Evolutionary conservation across 2,113 vertebrate genomes (phyloP).

Genomic region (Rousettus leschenaultii): DNA sequence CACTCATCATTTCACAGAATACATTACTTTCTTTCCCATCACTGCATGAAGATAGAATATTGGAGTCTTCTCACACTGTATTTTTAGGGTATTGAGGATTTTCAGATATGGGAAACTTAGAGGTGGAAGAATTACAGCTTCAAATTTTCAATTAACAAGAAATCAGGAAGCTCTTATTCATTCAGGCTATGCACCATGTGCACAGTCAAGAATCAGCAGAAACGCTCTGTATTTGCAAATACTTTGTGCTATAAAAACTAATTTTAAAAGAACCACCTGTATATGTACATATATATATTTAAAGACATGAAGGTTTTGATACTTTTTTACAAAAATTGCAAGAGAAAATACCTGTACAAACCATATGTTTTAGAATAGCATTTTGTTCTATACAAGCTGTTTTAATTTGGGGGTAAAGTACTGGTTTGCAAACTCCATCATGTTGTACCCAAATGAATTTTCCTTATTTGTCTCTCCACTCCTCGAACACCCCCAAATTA

Average conservation of each 20-base stretch:
- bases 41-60: constrained; percentile 47
- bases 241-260: constrained; percentile 77
- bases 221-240: constrained; percentile 62
- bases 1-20: background rate
- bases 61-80: background rate
- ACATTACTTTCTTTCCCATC: constrained; percentile 40
- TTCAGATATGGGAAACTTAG: constrained; percentile 40
- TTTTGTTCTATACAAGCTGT: constrained; percentile 65
- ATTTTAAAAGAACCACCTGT: constrained; percentile 81
- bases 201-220: constrained; percentile 57
- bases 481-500: background rate
- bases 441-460: constrained; percentile 72
- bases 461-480: constrained; percentile 33
- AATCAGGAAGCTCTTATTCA: constrained; percentile 63
- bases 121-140: constrained; percentile 41
- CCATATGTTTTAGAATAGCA: constrained; percentile 69
- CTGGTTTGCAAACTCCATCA: constrained; percentile 74
- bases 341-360: constrained; percentile 77
- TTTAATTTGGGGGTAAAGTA: constrained; percentile 70
- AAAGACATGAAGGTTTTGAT: constrained; percentile 85
- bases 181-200: constrained; percentile 80
- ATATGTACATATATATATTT: constrained; percentile 80
- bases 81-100: constrained; percentile 54
- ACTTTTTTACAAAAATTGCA: constrained; percentile 82
- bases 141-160: constrained; percentile 36